phyloP scores from a whole-genome alignment of 1,140 invertebrate species.

The Formica selysi region DNA sequence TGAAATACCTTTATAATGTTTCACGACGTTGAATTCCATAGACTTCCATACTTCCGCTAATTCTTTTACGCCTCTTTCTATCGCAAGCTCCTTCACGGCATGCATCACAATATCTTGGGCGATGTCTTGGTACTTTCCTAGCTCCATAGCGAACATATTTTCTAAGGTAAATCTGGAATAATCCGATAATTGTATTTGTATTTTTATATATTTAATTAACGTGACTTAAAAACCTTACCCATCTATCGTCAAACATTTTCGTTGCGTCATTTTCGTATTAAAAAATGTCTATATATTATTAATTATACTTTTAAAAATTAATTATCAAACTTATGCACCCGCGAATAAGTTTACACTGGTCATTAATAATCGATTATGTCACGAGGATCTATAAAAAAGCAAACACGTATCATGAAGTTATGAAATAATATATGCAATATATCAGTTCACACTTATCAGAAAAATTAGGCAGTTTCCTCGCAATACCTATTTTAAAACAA shows the following conservation, averaged over 20 bases:
- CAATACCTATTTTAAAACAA: constrained; percentile 5
- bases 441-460: neutral
- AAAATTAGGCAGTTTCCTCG: neutral
- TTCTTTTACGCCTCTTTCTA: constrained; percentile 94
- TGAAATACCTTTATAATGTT: constrained; percentile 88
- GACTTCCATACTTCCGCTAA: constrained; percentile 91
- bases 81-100: constrained; percentile 95
- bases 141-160: constrained; percentile 96
- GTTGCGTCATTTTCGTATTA: constrained; percentile 53
- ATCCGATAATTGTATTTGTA: neutral
- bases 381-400: constrained; percentile 11
- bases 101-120: constrained; percentile 94
- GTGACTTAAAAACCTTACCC: constrained; percentile 70
- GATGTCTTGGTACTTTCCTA: constrained; percentile 94
- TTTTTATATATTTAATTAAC: neutral
- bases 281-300: constrained; percentile 33
- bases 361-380: neutral
- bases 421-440: neutral
- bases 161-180: constrained; percentile 91
- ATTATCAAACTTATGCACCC: constrained; percentile 3
- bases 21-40: constrained; percentile 91
- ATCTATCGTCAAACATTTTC: constrained; percentile 61
- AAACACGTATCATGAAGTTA: neutral
- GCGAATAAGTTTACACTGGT: neutral
- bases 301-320: constrained; percentile 4